phyloP scores from a whole-genome alignment of 2,113 vertebrate genomes.

The Monarcha castaneiventris region DNA sequence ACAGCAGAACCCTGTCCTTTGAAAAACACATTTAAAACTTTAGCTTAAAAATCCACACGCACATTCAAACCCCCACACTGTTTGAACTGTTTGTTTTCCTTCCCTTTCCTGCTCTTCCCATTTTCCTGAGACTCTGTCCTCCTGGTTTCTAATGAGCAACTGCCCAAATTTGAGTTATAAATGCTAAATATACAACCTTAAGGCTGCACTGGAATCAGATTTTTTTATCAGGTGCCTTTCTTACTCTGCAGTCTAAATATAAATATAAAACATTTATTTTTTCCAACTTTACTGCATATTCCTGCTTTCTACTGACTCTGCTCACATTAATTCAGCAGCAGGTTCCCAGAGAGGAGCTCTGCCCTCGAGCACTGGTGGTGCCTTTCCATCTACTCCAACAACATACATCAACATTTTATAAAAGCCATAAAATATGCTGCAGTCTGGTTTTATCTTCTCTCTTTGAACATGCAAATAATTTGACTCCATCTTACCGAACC shows the following conservation, averaged over 20 bases:
- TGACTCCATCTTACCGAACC: background rate
- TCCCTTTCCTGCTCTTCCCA: background rate
- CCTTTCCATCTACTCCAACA: background rate
- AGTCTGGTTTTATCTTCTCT: background rate
- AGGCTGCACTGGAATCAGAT: background rate
- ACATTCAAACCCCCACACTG: background rate
- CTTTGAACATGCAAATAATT: slow-evolving; percentile 18
- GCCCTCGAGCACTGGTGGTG: background rate
- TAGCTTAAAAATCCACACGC: background rate
- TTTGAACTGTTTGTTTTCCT: background rate
- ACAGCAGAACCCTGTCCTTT: background rate
- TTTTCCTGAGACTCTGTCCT: background rate
- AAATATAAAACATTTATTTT: background rate
- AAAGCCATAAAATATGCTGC: background rate
- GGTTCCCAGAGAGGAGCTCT: background rate
- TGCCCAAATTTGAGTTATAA: background rate
- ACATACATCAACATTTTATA: background rate
- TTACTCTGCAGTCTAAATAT: background rate
- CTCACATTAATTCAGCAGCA: background rate
- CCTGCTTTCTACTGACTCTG: background rate
- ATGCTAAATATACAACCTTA: background rate
- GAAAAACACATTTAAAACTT: background rate
- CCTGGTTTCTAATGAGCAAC: background rate
- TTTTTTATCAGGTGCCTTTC: background rate
- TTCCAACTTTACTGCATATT: background rate